phyloP scores from a whole-genome alignment of 2,888 invertebrate genomes.

The Epinotia demarniana region DNA sequence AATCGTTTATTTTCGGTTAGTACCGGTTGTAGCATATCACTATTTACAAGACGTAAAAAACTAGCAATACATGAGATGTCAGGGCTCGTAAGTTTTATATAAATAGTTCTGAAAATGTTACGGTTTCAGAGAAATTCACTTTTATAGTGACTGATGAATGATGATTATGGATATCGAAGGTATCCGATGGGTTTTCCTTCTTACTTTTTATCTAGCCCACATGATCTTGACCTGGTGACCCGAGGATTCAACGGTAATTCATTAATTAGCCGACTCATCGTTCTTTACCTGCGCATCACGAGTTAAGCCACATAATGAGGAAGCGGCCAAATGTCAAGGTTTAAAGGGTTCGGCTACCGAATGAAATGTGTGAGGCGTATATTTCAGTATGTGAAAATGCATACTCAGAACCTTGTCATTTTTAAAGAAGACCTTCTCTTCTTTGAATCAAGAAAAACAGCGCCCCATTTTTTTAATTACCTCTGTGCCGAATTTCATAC shows the following conservation, averaged over 20 bases:
- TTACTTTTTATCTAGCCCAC: slow-evolving; percentile 55
- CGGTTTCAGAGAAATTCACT: too few species aligned
- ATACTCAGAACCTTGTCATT: background rate
- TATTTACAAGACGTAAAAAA: too few species aligned
- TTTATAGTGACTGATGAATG: too few species aligned
- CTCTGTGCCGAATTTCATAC: too few species aligned
- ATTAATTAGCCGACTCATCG: slow-evolving; percentile 51
- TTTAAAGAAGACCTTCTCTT: background rate
- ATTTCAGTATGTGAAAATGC: background rate
- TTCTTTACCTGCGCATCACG: slow-evolving; percentile 22
- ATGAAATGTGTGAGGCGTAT: background rate
- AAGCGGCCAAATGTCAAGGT: slow-evolving; percentile 35
- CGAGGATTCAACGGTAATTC: slow-evolving; percentile 62
- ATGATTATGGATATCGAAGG: too few species aligned
- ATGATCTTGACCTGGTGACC: slow-evolving; percentile 72
- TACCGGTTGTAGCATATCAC: too few species aligned
- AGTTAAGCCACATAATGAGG: slow-evolving; percentile 27
- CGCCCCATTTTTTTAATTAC: too few species aligned
- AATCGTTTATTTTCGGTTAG: too few species aligned
- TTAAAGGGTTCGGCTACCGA: slow-evolving; percentile 12
- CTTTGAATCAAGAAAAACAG: background rate
- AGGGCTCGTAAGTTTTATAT: too few species aligned
- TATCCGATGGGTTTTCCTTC: slow-evolving; percentile 2
- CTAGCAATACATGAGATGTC: too few species aligned
- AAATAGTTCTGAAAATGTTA: too few species aligned